Base-by-base conservation (phyloP, 2,797 vertebrate species). In the Octomys mimax region DNA sequence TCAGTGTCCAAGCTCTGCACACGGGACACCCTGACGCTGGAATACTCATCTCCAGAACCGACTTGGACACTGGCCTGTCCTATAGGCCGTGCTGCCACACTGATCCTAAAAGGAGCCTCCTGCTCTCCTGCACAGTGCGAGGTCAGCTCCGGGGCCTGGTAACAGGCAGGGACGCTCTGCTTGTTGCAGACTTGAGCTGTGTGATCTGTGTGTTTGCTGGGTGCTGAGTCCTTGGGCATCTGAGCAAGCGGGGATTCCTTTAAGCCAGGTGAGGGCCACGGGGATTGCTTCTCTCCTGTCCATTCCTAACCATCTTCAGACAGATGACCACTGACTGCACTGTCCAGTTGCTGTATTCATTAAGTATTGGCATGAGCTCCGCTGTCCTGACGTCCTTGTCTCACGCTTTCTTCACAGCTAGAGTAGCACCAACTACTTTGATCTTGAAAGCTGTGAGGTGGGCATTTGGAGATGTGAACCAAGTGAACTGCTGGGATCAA, bases 141-240 rank as follows among this genome's bases (percentile, higher is more conserved):
- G 14, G 21, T 3, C 12, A 42, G n/a, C 46, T 66, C n/a, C 49
- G 14, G n/a, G 6, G 1, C 31, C 46, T 61, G 46, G 64, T 33
- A 52, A n/a, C 61, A 71, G 33, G 12, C n/a, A 21, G 2, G 21
- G 4, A 0, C 3, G 21, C 24, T 78, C 5, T 33, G 11, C 2
- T 49, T 61, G 52, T 12, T 59, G 22, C 39, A 86, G 6, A 7
- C 22, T 8, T 18, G 21, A 33, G 2, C 59, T 36, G 0, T 73
- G 21, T 39, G 84, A 52, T 7, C 36, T 57, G 2, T 36, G 33
- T 59, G 22, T 28, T n/a, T 83, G 5, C 13, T 26, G 6, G 19
- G 39, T 33, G 36, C 66, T 5, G 19, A 71, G 18, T 33, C 39
- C 42, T 21, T 46, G 75, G n/a, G 31, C 11, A 19, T 11, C 22